These are phyloP conservation scores for Hypercompe scribonia DNA, from an alignment of 2,888 invertebrate species.

Conservation along the genomic window DNA sequence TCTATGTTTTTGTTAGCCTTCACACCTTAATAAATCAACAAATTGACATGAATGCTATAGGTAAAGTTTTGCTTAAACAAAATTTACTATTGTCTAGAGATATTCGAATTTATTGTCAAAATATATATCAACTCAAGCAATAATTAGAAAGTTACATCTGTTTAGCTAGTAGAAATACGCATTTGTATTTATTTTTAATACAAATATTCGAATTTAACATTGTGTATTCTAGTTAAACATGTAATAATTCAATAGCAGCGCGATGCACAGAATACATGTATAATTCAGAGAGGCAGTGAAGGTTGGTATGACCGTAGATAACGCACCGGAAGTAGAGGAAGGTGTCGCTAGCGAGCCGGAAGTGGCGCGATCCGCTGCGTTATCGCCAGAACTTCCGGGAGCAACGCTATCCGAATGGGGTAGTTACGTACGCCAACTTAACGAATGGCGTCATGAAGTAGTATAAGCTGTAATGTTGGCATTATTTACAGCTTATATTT, in stretches of 20 bases:
- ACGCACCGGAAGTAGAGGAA: constrained; percentile 60
- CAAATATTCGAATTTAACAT: neutral
- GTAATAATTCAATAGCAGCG: constrained; percentile 23
- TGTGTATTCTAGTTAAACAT: neutral
- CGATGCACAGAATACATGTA: constrained; percentile 36
- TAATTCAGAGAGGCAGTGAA: constrained; percentile 45
- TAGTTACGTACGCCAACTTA: constrained; percentile 38
- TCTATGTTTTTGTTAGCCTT: no score
- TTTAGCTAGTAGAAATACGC: no score
- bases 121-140: no score
- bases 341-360: constrained; percentile 62
- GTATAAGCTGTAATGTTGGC: neutral
- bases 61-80: no score
- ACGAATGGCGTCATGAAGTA: neutral
- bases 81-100: no score
- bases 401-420: constrained; percentile 25
- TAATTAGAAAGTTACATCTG: no score
- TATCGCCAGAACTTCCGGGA: constrained; percentile 56
- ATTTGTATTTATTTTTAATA: neutral
- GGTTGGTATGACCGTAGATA: constrained; percentile 56
- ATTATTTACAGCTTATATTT: neutral
- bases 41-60: no score
- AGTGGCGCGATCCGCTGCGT: constrained; percentile 57
- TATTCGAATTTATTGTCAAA: no score
- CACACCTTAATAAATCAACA: no score